These are phyloP conservation scores for Varanus komodoensis DNA, from an alignment of 2,113 vertebrate genomes.

Conservation along the genomic window DNA sequence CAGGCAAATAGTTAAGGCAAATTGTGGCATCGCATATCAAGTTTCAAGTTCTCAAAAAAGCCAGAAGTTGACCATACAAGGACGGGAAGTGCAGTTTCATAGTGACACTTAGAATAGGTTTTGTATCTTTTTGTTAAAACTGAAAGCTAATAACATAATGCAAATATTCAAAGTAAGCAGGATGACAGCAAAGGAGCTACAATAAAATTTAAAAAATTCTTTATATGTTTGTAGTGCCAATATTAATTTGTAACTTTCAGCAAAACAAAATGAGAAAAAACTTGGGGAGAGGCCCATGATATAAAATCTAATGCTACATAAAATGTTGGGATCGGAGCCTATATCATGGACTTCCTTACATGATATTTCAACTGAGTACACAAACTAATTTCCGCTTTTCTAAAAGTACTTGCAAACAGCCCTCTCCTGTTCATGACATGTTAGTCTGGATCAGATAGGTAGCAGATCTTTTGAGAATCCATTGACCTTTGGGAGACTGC, in stretches of 20 bases:
- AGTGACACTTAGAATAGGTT: not conserved
- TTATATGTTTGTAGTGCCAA: too few species aligned
- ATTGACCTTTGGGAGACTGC: not conserved
- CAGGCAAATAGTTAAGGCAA: not conserved
- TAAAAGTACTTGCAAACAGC: not conserved
- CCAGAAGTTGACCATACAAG: not conserved
- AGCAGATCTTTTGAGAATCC: not conserved
- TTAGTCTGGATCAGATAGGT: not conserved
- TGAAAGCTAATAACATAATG: not conserved
- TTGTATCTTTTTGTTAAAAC: not conserved
- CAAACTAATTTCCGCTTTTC: not conserved
- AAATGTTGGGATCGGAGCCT: not conserved
- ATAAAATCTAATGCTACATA: not conserved
- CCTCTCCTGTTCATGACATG: not conserved
- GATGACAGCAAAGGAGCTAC: not conserved
- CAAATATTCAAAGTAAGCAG: not conserved
- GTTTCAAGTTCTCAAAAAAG: not conserved
- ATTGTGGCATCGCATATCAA: not conserved
- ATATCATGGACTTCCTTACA: not conserved
- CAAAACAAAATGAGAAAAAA: not conserved
- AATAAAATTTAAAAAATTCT: too few species aligned
- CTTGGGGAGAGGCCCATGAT: not conserved
- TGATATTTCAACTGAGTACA: not conserved
- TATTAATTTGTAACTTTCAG: too few species aligned
- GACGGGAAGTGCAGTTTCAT: not conserved